These are phyloP conservation scores for Hydraecia micacea DNA, from an alignment of 2,888 invertebrate genomes.

Conservation along the genomic window DNA sequence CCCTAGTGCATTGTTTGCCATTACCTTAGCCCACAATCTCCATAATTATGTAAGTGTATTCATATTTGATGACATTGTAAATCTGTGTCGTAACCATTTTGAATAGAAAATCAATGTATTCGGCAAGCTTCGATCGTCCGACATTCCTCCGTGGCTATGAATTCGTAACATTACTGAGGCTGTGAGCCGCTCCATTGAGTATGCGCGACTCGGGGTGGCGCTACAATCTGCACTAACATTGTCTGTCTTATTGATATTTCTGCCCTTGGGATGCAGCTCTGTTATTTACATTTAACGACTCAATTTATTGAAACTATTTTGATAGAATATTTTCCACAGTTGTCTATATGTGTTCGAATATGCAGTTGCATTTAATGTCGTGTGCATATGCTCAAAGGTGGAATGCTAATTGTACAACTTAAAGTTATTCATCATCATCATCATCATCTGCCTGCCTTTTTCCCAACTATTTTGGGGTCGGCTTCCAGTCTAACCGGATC, in stretches of 20 bases:
- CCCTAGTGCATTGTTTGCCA: background rate
- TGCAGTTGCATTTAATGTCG: background rate
- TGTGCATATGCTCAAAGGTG: background rate
- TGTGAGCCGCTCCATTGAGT: conserved; percentile 27
- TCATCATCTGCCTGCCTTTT: too few species aligned
- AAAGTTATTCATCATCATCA: too few species aligned
- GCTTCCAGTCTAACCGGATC: too few species aligned
- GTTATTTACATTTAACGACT: conserved; percentile 19
- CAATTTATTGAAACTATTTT: conserved; percentile 20
- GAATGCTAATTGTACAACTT: background rate
- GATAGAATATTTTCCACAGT: conserved; percentile 9
- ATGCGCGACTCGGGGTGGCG: conserved; percentile 26
- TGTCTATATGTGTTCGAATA: conserved; percentile 12
- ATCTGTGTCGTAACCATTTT: conserved; percentile 19
- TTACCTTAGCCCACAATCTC: background rate
- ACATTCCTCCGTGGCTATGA: conserved; percentile 34
- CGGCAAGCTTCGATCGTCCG: conserved; percentile 6
- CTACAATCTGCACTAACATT: conserved; percentile 47
- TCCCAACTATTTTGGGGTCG: too few species aligned
- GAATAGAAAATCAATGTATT: conserved; percentile 35
- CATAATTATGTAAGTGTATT: conserved; percentile 6
- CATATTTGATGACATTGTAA: background rate
- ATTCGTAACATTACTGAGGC: conserved; percentile 45
- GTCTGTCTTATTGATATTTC: conserved; percentile 44
- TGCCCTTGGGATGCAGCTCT: conserved; percentile 19